Conservation (phyloP, 2,888 invertebrate species). For the Stenchaetothrips biformis region DNA sequence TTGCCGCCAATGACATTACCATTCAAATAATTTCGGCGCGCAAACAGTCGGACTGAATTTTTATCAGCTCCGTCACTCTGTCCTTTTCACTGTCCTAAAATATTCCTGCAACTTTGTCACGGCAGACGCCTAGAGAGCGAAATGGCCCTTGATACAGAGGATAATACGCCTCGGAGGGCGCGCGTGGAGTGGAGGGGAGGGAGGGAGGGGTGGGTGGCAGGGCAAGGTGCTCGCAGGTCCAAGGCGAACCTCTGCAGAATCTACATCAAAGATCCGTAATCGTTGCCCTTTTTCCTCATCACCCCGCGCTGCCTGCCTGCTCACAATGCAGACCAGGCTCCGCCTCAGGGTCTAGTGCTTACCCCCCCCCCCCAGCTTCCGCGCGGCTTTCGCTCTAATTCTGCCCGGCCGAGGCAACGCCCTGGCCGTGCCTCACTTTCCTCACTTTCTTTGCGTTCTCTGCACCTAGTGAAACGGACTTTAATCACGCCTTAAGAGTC, state of each 20-base stretch:
- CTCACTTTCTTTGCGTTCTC: not conserved
- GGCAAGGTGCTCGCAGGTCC: too few relatives aligned
- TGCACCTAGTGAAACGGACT: not conserved
- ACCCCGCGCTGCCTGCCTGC: not conserved
- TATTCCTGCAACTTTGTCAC: too few relatives aligned
- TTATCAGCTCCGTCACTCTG: not conserved
- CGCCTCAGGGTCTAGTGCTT: not conserved
- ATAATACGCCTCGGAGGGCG: not conserved
- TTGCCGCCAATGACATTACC: not conserved
- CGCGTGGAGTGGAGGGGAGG: not conserved
- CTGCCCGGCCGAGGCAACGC: too few relatives aligned
- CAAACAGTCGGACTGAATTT: not conserved
- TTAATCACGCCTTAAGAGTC: not conserved
- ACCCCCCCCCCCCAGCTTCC: not conserved
- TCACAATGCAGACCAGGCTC: not conserved
- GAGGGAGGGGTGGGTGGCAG: too few relatives aligned
- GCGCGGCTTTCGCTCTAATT: not conserved
- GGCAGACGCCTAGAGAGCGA: not conserved
- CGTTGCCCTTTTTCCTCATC: not conserved
- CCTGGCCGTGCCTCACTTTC: too few relatives aligned
- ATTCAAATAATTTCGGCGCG: not conserved
- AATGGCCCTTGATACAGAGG: slow-evolving; percentile 7
- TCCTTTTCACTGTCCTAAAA: too few relatives aligned
- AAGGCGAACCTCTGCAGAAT: not conserved
- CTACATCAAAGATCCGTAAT: not conserved